These are phyloP conservation scores for Homalodisca vitripennis DNA, from an alignment of 1,140 invertebrate genomes.

Conservation along the genomic window DNA sequence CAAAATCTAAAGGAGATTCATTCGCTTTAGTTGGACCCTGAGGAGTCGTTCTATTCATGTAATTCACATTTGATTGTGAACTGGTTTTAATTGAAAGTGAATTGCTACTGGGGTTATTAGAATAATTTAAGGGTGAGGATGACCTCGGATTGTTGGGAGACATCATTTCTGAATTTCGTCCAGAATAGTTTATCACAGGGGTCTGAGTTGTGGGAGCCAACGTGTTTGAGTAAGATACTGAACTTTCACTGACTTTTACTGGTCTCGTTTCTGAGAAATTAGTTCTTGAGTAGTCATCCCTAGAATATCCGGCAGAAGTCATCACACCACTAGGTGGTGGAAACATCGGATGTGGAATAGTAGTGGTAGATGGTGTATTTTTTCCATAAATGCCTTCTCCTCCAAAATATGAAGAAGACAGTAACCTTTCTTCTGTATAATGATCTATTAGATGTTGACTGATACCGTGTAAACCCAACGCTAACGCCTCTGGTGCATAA, in stretches of 20 bases:
- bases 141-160: constrained; percentile 12
- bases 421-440: constrained; percentile 35
- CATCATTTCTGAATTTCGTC: constrained; percentile 11
- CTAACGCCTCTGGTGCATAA: constrained; percentile 24
- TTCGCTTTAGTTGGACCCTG: constrained; percentile 9
- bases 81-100: constrained; percentile 1
- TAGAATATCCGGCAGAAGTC: constrained; percentile 28
- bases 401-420: constrained; percentile 26
- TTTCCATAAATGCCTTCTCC: constrained; percentile 33
- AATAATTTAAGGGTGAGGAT: constrained; percentile 31
- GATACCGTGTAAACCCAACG: constrained; percentile 32
- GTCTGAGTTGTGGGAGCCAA: neutral
- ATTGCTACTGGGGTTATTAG: constrained; percentile 1
- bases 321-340: constrained; percentile 29
- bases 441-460: constrained; percentile 35
- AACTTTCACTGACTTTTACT: constrained; percentile 23
- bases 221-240: neutral
- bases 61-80: constrained; percentile 6
- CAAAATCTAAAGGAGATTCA: constrained; percentile 12
- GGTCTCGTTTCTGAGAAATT: constrained; percentile 26
- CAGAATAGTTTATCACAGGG: constrained; percentile 28
- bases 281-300: constrained; percentile 22
- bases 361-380: constrained; percentile 18
- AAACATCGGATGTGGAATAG: constrained; percentile 31
- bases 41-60: constrained; percentile 8